Evolutionary conservation across 2,113 vertebrate genomes (phyloP), one percentile per base, ranked within the genome.

Genomic region (Indicator maculatus): DNA sequence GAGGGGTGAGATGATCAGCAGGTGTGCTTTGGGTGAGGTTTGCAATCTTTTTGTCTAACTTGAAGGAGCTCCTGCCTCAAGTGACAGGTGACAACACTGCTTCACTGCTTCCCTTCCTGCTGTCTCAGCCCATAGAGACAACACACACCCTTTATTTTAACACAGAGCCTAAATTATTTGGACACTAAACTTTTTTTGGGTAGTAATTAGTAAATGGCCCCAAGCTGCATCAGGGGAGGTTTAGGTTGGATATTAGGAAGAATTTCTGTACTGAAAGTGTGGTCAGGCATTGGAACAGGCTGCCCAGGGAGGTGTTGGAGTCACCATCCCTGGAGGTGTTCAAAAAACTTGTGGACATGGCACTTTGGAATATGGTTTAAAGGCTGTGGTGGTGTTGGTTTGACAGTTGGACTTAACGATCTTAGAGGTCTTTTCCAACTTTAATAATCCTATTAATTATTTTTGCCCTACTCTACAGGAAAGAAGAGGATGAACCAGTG

Each of bases 101-200:
- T 52, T 38, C 1, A 3, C 70, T 27, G 0, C 21, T 18, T 24
- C 52, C 33, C 28, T 4, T 1, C 36, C 21, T 16, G 56, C 16
- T 39, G 3, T 30, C 50, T 52, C 75, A 31, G 56, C 76, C n/a
- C 21, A 2, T 44, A 19, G 63, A 27, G 24, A 65, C 15, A 23
- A 7, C 28, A 31, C 38, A 16, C 15, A 2, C 0, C 1, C 15
- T 7, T 38, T 23, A 17, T n/a, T 81, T 72, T 21, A 26, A 52
- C 8, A 2, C 3, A 20, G 55, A 56, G 8, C 30, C 23, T 38
- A 28, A 44, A 74, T 63, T 41, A 10, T 75, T n/a, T 8, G 20
- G 38, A 75, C 53, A 26, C 33, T 39, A 56, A 27, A 12, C 33
- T 39, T 59, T 33, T 15, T 65, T 39, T 61, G 50, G 36, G 55